Conservation (phyloP, 1,140 invertebrate species). For the Pseudachorutes palmiensis region DNA sequence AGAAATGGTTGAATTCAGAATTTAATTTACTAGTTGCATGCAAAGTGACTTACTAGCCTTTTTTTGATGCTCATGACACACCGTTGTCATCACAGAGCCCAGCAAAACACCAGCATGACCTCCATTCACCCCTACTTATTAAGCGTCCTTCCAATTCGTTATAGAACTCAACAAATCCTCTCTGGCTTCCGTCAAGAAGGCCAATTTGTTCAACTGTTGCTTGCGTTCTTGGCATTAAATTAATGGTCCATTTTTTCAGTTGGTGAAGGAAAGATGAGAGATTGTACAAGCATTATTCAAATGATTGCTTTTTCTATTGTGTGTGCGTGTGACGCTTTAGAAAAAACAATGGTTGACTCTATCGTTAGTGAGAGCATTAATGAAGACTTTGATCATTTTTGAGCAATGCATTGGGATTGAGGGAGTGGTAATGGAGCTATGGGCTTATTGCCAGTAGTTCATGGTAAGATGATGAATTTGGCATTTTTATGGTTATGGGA, state of each 20-base stretch:
- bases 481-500: slow-evolving; percentile 7
- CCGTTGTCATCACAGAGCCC: too few relatives aligned
- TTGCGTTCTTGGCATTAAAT: too few relatives aligned
- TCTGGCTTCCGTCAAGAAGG: too few relatives aligned
- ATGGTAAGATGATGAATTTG: slow-evolving; percentile 7
- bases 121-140: neutral
- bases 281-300: too few relatives aligned
- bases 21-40: neutral
- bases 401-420: neutral
- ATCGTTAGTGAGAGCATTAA: too few relatives aligned
- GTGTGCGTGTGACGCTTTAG: too few relatives aligned
- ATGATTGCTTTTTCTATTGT: too few relatives aligned
- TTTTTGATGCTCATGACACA: too few relatives aligned
- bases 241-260: too few relatives aligned
- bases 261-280: too few relatives aligned
- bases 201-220: too few relatives aligned
- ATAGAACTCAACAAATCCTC: neutral
- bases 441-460: neutral
- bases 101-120: neutral
- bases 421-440: neutral
- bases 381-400: neutral
- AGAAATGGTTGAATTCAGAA: neutral
- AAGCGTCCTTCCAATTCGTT: neutral
- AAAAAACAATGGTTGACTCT: too few relatives aligned
- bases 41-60: neutral